Percentiles rank a stretch among this genome's conserved stretches.
Conservation (phyloP, 2,113 vertebrate species). For the Rhabdornis inornatus region DNA sequence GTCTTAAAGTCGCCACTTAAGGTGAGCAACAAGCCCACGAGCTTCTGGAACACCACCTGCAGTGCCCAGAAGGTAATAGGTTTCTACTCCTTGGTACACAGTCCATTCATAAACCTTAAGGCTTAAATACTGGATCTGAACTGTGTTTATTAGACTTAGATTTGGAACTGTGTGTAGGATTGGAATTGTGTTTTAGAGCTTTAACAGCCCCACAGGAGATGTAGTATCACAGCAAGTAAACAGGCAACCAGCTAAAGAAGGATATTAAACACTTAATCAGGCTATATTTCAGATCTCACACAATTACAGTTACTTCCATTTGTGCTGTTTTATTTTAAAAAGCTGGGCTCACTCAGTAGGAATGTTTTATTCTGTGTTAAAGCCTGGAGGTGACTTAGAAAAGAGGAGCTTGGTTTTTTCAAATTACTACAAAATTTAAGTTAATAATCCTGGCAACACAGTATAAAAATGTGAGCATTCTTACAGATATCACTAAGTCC, state of each 20-base stretch:
- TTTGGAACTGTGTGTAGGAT: not conserved
- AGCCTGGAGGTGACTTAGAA: not conserved
- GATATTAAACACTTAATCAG: not conserved
- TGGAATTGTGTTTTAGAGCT: not conserved
- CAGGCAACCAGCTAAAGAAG: not conserved
- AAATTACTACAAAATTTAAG: not conserved
- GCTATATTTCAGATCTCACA: not conserved
- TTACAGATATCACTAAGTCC: rapidly evolving
- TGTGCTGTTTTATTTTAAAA: not conserved
- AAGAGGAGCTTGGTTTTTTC: not conserved
- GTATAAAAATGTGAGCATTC: not conserved
- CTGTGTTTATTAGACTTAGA: not conserved
- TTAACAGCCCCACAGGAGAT: not conserved
- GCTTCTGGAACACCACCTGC: not conserved
- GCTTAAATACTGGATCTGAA: not conserved
- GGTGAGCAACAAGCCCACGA: not conserved
- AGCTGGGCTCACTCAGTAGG: not conserved
- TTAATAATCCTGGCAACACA: not conserved
- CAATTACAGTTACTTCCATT: not conserved
- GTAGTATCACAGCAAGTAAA: not conserved
- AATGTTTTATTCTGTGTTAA: not conserved
- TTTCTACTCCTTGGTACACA: not conserved
- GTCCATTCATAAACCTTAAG: not conserved
- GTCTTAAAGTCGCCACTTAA: not conserved
- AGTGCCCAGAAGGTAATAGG: not conserved